Conservation (phyloP, 1,140 invertebrate genomes). For the Drosophila persimilis region DNA sequence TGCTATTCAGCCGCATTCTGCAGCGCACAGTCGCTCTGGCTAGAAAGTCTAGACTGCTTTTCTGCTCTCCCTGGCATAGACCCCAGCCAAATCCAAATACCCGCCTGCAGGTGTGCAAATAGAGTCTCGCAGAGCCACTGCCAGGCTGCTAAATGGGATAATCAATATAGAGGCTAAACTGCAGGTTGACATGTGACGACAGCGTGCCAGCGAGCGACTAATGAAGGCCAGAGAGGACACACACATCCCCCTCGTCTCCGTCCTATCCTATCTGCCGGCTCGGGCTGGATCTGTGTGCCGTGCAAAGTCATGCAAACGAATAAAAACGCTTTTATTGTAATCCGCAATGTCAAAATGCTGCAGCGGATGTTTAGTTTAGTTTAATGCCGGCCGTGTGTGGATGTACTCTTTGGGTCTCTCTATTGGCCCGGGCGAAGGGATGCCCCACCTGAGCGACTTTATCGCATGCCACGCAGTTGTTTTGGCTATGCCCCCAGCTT, state of each 20-base stretch:
- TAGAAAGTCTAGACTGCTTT: too few species aligned
- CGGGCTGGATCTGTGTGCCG: constrained; percentile 10
- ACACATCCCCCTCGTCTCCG: too few species aligned
- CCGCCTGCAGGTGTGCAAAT: too few species aligned
- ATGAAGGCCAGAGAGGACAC: constrained; percentile 60
- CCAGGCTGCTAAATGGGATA: constrained; percentile 40
- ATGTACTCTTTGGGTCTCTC: background rate
- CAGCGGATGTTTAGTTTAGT: constrained; percentile 63
- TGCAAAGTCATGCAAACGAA: constrained; percentile 62
- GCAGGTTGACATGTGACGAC: constrained; percentile 71
- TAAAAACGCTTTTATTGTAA: constrained; percentile 80
- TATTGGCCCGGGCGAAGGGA: background rate
- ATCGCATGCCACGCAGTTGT: constrained; percentile 75
- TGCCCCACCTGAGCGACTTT: constrained; percentile 56
- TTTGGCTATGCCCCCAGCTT: constrained; percentile 16
- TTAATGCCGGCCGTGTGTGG: constrained; percentile 27
- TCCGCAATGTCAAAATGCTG: constrained; percentile 73
- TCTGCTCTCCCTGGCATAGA: too few species aligned
- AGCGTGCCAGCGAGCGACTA: constrained; percentile 53
- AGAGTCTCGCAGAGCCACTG: background rate
- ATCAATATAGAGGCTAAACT: constrained; percentile 69
- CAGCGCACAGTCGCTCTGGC: too few species aligned
- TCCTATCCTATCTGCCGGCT: background rate
- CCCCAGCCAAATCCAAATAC: too few species aligned
- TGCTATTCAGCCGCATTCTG: too few species aligned